phyloP scores from a whole-genome alignment of 2,797 vertebrate species.

The Pantherophis alleghaniensis region DNA sequence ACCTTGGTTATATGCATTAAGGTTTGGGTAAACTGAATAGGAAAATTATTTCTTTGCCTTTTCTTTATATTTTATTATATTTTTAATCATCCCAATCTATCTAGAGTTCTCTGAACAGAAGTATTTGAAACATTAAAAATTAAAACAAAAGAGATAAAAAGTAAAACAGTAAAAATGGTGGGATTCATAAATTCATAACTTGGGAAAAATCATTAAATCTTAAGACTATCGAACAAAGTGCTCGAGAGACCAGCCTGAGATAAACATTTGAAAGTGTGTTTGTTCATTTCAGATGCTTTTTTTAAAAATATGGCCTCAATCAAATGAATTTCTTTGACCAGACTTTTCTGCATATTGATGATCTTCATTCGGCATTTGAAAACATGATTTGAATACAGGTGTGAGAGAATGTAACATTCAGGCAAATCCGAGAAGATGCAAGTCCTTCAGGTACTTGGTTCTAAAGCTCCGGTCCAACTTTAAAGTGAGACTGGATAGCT shows the following conservation, averaged over 20 bases:
- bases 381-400: background rate
- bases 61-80: background rate
- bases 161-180: background rate
- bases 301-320: background rate
- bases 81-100: background rate
- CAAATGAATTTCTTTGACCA: background rate
- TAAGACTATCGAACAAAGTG: background rate
- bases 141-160: background rate
- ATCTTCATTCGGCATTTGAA: background rate
- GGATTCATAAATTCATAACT: background rate
- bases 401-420: background rate
- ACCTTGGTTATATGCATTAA: background rate
- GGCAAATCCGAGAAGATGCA: background rate
- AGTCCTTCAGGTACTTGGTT: background rate
- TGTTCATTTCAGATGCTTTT: background rate
- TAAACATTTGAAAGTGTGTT: background rate
- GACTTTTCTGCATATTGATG: background rate
- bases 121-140: background rate
- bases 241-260: background rate
- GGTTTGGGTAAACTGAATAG: background rate
- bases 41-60: background rate
- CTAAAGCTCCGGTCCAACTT: background rate
- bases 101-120: background rate
- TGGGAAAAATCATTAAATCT: background rate
- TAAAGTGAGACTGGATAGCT: background rate